phyloP scores from a whole-genome alignment of 2,113 vertebrate species.

The Cyrtonyx montezumae region DNA sequence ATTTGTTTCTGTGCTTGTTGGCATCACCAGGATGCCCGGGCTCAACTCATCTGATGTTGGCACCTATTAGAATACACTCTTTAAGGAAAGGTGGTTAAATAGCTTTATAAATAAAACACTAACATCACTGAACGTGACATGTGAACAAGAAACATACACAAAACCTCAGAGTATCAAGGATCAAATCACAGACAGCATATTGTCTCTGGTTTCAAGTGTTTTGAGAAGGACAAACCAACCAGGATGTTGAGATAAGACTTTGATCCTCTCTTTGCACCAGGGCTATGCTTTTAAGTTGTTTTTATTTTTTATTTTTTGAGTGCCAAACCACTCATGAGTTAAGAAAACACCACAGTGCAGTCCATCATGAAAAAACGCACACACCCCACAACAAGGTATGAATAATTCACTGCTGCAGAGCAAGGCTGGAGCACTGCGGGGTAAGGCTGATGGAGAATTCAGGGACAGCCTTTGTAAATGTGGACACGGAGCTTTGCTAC shows the following conservation, averaged over 20 bases:
- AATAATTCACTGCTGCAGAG: constrained; percentile 30
- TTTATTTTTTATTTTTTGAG: neutral
- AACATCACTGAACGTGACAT: neutral
- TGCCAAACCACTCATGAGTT: constrained; percentile 40
- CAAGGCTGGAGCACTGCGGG: neutral
- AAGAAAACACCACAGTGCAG: constrained; percentile 8
- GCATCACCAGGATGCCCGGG: neutral
- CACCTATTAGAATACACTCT: constrained; percentile 5
- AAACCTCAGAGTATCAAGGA: constrained; percentile 16
- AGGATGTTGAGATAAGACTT: constrained; percentile 58
- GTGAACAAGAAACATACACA: constrained; percentile 34
- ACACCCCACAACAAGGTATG: neutral
- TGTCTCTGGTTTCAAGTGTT: constrained; percentile 59
- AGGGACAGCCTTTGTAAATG: neutral
- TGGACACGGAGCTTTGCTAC: neutral
- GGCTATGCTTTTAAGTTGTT: constrained; percentile 41
- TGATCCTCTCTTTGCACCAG: constrained; percentile 63
- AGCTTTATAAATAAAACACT: neutral
- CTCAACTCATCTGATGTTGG: neutral
- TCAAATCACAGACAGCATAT: constrained; percentile 27
- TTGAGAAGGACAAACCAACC: constrained; percentile 50
- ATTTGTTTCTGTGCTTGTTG: neutral
- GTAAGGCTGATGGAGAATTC: neutral
- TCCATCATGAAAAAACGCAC: neutral
- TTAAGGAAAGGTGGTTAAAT: constrained; percentile 17